phyloP scores from a whole-genome alignment of 2,888 invertebrate genomes.

The Tetanocera ferruginea region DNA sequence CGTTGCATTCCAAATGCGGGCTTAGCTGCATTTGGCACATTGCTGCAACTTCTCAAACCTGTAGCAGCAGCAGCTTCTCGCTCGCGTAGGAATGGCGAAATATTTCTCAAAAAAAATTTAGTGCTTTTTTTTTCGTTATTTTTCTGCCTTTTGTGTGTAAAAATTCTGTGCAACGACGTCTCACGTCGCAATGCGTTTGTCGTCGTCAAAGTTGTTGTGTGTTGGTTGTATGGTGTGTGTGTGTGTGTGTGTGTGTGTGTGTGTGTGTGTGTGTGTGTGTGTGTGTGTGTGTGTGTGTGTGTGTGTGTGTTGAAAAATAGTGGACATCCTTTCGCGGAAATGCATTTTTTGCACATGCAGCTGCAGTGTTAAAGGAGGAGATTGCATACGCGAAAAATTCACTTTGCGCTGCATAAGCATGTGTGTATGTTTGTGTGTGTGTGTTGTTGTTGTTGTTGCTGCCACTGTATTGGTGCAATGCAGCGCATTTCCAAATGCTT shows the following conservation, averaged over 20 bases:
- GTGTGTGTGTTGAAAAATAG: constrained; percentile 37
- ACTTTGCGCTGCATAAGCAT: not conserved
- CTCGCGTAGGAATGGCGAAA: constrained; percentile 3
- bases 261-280: not conserved
- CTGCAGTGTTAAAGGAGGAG: constrained; percentile 23
- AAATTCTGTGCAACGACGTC: not conserved
- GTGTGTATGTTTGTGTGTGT: constrained; percentile 6
- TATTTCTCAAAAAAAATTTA: constrained; percentile 4
- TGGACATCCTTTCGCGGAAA: constrained; percentile 37
- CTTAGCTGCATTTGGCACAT: constrained; percentile 49
- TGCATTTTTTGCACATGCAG: constrained; percentile 50
- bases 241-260: not conserved
- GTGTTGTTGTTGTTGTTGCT: constrained; percentile 38
- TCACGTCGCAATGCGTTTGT: constrained; percentile 48
- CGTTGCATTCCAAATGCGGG: constrained; percentile 53
- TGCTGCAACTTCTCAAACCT: constrained; percentile 30
- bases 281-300: constrained; percentile 1
- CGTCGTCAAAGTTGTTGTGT: not conserved
- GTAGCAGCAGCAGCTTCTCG: not conserved
- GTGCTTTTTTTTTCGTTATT: constrained; percentile 21
- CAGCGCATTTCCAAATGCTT: constrained; percentile 49
- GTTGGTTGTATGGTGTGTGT: not conserved
- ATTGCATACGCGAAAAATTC: constrained; percentile 28
- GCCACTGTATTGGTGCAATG: constrained; percentile 56
- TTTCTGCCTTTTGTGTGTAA: constrained; percentile 33